Evolutionary conservation across 2,113 vertebrate species (phyloP).

Genomic region (Ciconia stormi): DNA sequence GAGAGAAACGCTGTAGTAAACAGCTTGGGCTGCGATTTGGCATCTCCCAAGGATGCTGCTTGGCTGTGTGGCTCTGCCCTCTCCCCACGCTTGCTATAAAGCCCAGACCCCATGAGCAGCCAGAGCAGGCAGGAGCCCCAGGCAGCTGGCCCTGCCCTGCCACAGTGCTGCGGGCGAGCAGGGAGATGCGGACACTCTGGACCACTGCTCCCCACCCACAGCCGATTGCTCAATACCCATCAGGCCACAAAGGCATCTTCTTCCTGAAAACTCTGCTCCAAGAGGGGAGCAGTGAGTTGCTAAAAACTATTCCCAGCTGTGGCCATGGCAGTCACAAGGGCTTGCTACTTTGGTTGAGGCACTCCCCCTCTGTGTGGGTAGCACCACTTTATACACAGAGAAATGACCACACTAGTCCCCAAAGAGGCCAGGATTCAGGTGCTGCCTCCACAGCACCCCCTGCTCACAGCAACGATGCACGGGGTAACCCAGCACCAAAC

Average conservation of each 20-base stretch:
- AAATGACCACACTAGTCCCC: fast-evolving
- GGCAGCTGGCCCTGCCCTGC: not conserved
- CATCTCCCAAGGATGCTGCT: not conserved
- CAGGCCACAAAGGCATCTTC: not conserved
- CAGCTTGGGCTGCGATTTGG: not conserved
- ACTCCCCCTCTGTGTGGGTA: not conserved
- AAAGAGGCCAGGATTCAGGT: not conserved
- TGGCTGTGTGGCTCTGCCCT: not conserved
- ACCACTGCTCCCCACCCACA: not conserved
- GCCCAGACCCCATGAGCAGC: fast-evolving
- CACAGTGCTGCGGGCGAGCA: not conserved
- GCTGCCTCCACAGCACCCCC: not conserved
- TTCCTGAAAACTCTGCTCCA: not conserved
- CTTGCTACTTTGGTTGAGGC: not conserved
- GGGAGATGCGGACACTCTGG: not conserved
- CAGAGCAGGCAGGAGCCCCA: not conserved
- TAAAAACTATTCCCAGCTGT: not conserved
- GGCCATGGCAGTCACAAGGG: not conserved
- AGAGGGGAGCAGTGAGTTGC: not conserved
- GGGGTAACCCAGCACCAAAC: not conserved
- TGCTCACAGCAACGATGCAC: fast-evolving
- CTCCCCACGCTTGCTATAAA: not conserved
- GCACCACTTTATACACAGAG: not conserved
- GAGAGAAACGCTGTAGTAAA: not conserved
- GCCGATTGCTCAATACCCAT: not conserved